These are phyloP conservation scores for Elymnias hypermnestra DNA, from an alignment of 1,140 invertebrate genomes.

Conservation along the genomic window DNA sequence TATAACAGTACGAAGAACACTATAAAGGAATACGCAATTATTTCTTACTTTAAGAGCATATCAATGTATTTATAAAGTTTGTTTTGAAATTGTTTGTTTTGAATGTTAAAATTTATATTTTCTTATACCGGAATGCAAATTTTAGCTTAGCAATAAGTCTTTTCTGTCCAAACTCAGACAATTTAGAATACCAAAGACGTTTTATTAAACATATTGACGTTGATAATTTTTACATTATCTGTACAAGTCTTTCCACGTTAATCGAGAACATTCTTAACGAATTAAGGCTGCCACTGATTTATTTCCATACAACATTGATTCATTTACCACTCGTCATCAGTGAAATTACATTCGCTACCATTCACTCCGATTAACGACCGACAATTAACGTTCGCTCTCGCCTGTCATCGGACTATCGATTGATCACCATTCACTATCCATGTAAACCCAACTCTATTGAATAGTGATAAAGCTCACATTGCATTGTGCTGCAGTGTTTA, in stretches of 20 bases:
- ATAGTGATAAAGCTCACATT: conserved; percentile 19
- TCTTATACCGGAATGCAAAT: no score
- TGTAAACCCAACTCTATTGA: conserved; percentile 14
- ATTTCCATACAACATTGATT: conserved; percentile 8
- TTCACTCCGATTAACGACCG: conserved; percentile 46
- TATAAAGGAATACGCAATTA: no score
- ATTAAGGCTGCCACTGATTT: conserved; percentile 16
- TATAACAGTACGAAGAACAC: no score
- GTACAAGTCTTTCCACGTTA: conserved; percentile 3
- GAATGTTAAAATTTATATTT: no score
- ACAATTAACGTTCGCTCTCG: conserved; percentile 42
- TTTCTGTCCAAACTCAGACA: no score
- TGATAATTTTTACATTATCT: no score
- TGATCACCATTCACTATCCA: conserved; percentile 22
- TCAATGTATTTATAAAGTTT: no score
- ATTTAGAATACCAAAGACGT: no score
- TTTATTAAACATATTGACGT: no score
- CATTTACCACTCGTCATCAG: conserved; percentile 13
- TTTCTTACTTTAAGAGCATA: no score
- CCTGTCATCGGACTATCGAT: conserved; percentile 53
- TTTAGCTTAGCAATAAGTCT: no score
- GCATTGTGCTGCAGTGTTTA: conserved; percentile 8
- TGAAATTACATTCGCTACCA: conserved; percentile 35
- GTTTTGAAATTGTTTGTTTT: no score
- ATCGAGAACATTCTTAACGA: conserved; percentile 7